phyloP scores from a whole-genome alignment of 1,140 invertebrate species.

The Liolophura sinensis region DNA sequence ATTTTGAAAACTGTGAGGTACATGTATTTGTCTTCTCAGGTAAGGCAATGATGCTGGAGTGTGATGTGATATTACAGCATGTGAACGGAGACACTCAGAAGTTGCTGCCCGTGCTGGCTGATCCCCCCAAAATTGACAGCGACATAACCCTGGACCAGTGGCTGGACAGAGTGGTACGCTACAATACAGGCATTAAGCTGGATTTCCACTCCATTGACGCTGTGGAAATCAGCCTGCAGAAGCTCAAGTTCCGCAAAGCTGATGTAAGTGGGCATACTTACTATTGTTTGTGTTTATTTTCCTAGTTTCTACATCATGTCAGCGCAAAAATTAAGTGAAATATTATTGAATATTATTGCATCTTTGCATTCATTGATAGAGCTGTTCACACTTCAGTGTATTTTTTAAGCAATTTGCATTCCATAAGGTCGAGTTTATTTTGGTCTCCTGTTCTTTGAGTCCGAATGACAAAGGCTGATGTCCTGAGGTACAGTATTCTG shows the following conservation, averaged over 20 bases:
- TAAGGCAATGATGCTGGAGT: conserved; percentile 81
- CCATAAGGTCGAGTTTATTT: no score
- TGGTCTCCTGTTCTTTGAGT: no score
- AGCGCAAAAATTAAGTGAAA: no score
- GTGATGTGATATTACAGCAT: conserved; percentile 77
- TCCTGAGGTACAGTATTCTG: no score
- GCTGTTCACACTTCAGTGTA: no score
- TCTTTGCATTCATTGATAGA: no score
- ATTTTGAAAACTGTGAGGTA: not conserved
- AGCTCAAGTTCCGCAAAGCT: conserved; percentile 60
- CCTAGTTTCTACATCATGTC: no score
- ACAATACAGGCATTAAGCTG: conserved; percentile 75
- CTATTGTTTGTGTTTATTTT: no score
- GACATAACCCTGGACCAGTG: conserved; percentile 79
- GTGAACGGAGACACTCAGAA: conserved; percentile 58
- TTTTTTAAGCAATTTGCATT: no score
- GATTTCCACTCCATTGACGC: conserved; percentile 85
- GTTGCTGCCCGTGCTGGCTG: conserved; percentile 80
- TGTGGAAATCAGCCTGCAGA: conserved; percentile 68
- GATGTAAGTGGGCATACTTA: conserved; percentile 54
- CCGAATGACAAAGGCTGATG: no score
- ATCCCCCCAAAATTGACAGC: conserved; percentile 74
- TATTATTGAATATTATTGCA: no score
- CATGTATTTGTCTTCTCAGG: conserved; percentile 55
- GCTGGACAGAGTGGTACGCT: conserved; percentile 65